Evolutionary conservation across 1,140 invertebrate species (phyloP).

Genomic region (Elymnias hypermnestra): DNA sequence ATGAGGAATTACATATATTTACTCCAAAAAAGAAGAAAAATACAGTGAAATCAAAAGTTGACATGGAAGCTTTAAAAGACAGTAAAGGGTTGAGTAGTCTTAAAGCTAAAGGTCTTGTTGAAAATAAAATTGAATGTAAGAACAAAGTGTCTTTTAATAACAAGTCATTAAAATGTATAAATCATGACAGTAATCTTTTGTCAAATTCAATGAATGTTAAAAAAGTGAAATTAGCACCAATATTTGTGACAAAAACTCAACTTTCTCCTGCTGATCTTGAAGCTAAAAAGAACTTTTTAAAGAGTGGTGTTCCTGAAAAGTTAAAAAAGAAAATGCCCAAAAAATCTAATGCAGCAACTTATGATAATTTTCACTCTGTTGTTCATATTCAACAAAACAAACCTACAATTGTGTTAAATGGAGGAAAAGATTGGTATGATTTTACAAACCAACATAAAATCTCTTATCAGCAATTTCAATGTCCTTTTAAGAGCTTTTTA

Average conservation of each 20-base stretch:
- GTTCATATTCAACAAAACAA: constrained; percentile 71
- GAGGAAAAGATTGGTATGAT: constrained; percentile 11
- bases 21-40: constrained; percentile 62
- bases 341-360: constrained; percentile 46
- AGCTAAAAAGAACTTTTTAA: constrained; percentile 78
- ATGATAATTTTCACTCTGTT: constrained; percentile 70
- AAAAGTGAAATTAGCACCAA: constrained; percentile 74
- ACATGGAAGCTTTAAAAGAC: background rate
- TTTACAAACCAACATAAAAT: constrained; percentile 8
- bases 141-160: constrained; percentile 9
- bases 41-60: constrained; percentile 5
- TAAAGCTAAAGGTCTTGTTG: background rate
- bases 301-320: constrained; percentile 77
- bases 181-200: constrained; percentile 6
- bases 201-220: constrained; percentile 4
- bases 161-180: constrained; percentile 5
- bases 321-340: constrained; percentile 71
- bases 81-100: background rate
- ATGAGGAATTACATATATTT: constrained; percentile 64
- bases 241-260: constrained; percentile 77
- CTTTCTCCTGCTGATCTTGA: constrained; percentile 68
- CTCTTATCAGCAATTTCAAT: background rate
- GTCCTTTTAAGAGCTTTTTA: constrained; percentile 4
- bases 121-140: constrained; percentile 10
- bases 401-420: background rate